Evolutionary conservation across 2,797 vertebrate species (phyloP).

Genomic region (Delichon dasypus): DNA sequence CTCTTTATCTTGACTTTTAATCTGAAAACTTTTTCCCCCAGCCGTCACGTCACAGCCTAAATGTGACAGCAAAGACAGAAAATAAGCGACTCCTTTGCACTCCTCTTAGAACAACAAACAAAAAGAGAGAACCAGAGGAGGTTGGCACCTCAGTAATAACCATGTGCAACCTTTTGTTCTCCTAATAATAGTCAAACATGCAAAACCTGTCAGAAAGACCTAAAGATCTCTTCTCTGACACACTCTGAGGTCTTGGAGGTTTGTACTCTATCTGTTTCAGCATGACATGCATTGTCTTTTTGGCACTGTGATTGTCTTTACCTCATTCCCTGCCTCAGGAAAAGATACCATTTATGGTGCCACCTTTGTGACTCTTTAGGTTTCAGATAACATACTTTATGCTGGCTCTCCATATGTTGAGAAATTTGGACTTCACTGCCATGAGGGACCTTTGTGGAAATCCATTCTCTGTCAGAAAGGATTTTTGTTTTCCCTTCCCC

Average conservation of each 20-base stretch:
- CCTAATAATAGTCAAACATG: conserved; percentile 56
- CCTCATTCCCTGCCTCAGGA: conserved; percentile 52
- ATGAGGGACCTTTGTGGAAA: background rate
- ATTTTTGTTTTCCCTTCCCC: background rate
- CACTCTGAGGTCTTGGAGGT: conserved; percentile 26
- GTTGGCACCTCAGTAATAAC: conserved; percentile 33
- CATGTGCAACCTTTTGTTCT: conserved; percentile 13
- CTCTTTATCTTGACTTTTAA: conserved; percentile 11
- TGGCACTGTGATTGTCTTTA: conserved; percentile 48
- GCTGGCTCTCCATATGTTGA: conserved; percentile 16
- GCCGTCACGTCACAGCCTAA: background rate
- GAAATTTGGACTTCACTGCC: conserved; percentile 46
- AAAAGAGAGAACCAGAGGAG: conserved; percentile 1
- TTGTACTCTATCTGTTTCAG: conserved; percentile 64
- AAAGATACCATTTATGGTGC: conserved; percentile 56
- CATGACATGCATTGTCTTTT: conserved; percentile 58
- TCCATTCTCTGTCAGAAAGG: background rate
- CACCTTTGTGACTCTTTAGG: conserved; percentile 48
- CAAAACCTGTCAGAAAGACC: conserved; percentile 61
- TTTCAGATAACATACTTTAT: conserved; percentile 63
- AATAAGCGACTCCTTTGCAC: background rate
- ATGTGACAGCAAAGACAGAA: background rate
- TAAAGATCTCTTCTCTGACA: conserved; percentile 51
- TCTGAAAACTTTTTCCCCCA: background rate
- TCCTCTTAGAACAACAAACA: background rate